Base-by-base conservation (phyloP, 1,140 invertebrate species). In the Trachelipus rathkii region DNA sequence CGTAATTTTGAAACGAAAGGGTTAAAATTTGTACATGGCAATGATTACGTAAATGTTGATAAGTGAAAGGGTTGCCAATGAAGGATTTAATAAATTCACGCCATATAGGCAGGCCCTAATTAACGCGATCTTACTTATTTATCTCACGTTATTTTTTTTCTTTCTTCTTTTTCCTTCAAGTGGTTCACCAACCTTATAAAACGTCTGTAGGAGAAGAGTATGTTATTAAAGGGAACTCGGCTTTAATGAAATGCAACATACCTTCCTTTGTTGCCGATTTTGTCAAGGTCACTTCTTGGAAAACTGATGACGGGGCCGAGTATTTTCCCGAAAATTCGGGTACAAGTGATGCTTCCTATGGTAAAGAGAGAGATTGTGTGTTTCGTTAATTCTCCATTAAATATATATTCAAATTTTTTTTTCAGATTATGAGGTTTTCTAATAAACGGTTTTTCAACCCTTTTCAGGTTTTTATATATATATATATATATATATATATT, bases 211-310 rank as follows among this genome's bases (percentile, higher is more conserved):
- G 74, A 53, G 75, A 79, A 60, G 77, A 95, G 83, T 95, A 93
- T 85, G 92, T 94, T 60, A 94, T 94, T 83, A 87, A 91, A 78
- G 93, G 93, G 68, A 94, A 94, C 86, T 90, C 92, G 77, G 93
- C 92, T 69, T 90, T 95, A 74, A 90, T 95, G 87, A 93, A 93
- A 85, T 95, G 93, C 86, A 91, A 91, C 86, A 92, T 95, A 74
- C 93, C 93, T 23, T 91, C 90, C 84, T 95, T 93, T 85, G 92
- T 95, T 73, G 91, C 91, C 15, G 92, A 95, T 85, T 95, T 94
- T 94, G 93, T 95, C 74, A 88, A 86, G 75, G 92, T 95, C 43
- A 91, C 92, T 82, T 90, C 91, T 82, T 96, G 94, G 94, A 89
- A 89, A 21, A 60, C 50, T 60, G 50, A 60, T 21, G 13, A 72